phyloP scores from a whole-genome alignment of 2,797 vertebrate genomes.

The Manis javanica region DNA sequence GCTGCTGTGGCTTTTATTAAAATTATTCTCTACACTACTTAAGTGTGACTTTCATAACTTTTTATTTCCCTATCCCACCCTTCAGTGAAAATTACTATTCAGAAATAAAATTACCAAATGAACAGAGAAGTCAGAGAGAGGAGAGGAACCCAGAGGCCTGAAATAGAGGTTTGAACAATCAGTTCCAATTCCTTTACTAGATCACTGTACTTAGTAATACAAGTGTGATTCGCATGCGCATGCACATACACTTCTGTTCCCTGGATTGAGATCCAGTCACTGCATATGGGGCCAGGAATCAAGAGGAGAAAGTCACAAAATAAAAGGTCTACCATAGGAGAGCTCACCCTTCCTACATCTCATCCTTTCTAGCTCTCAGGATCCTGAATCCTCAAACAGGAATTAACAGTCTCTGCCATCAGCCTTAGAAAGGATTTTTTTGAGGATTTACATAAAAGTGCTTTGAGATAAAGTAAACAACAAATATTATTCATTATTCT shows the following conservation, averaged over 20 bases:
- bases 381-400: background rate
- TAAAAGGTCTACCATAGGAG: background rate
- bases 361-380: background rate
- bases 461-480: slow-evolving; percentile 43
- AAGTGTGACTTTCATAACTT: slow-evolving; percentile 41
- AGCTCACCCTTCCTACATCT: background rate
- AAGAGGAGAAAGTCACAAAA: slow-evolving; percentile 30
- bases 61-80: background rate
- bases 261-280: background rate
- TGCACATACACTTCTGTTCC: background rate
- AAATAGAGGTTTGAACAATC: background rate
- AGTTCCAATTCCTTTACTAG: slow-evolving; percentile 40
- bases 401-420: background rate
- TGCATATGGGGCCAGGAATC: background rate
- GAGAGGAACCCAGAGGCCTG: background rate
- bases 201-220: background rate
- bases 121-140: slow-evolving; percentile 3
- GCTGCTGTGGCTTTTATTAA: slow-evolving; percentile 58
- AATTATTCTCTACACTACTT: slow-evolving; percentile 41
- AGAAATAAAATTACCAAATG: slow-evolving; percentile 62
- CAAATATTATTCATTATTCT: background rate
- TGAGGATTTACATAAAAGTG: background rate
- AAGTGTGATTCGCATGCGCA: background rate
- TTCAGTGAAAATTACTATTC: slow-evolving; percentile 56
- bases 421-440: slow-evolving; percentile 5